Conservation (phyloP, 2,113 vertebrate species). For the Vulpes ferrilata region DNA sequence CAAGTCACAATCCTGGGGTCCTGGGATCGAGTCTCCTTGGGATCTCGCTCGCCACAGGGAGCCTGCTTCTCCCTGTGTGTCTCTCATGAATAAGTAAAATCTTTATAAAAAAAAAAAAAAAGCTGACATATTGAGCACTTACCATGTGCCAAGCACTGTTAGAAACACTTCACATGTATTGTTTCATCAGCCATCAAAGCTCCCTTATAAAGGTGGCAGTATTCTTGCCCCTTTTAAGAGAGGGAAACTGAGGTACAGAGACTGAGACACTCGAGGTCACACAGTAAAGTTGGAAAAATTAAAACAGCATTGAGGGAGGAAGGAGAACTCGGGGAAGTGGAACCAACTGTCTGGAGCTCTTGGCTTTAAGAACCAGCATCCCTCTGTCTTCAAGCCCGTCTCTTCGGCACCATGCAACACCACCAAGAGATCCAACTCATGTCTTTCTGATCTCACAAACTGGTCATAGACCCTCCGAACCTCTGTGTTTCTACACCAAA, state of each 20-base stretch:
- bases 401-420: not conserved
- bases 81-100: too few species aligned
- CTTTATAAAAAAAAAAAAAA: not conserved
- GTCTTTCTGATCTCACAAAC: not conserved
- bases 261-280: not conserved
- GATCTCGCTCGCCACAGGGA: too few species aligned
- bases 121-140: not conserved
- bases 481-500: not conserved
- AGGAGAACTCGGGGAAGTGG: not conserved
- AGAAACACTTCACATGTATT: not conserved
- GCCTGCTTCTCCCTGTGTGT: too few species aligned
- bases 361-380: not conserved
- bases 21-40: too few species aligned
- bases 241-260: not conserved
- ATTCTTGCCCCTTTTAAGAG: not conserved
- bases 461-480: not conserved
- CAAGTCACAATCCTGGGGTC: too few species aligned
- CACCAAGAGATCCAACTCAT: rapidly evolving
- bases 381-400: not conserved
- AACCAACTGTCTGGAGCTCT: not conserved
- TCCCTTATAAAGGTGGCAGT: not conserved
- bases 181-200: not conserved
- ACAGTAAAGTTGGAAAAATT: not conserved
- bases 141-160: not conserved
- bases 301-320: not conserved